These are phyloP conservation scores for Mythimna impura DNA, from an alignment of 2,888 invertebrate genomes.

Conservation along the genomic window DNA sequence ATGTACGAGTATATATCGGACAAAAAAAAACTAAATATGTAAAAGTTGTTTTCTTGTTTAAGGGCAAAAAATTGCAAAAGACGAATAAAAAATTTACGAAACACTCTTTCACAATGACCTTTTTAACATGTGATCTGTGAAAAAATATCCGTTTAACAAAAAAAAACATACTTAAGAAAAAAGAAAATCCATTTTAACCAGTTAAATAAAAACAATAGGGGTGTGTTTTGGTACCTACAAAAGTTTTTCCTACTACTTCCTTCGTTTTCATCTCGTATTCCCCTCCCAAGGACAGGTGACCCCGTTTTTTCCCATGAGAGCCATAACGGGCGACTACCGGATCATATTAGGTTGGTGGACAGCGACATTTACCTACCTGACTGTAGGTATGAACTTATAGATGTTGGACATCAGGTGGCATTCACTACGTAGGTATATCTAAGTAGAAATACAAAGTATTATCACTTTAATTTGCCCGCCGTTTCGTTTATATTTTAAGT, in stretches of 20 bases:
- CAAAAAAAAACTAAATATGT: conserved; percentile 38
- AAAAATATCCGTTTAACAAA: not conserved
- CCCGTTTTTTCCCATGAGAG: conserved; percentile 51
- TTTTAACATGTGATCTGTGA: not conserved
- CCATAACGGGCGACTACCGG: conserved; percentile 29
- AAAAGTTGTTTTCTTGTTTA: conserved; percentile 38
- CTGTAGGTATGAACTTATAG: not conserved
- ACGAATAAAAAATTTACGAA: conserved; percentile 22
- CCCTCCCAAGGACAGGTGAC: conserved; percentile 35
- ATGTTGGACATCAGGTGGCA: conserved; percentile 26
- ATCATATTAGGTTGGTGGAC: conserved; percentile 47
- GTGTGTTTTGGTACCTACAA: conserved; percentile 12
- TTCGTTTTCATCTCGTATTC: conserved; percentile 42
- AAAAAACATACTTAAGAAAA: not conserved
- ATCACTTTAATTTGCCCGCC: not conserved
- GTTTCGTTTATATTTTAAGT: not conserved
- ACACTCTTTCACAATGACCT: conserved; percentile 20
- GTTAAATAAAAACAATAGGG: conserved; percentile 12
- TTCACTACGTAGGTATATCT: not conserved
- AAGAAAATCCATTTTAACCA: conserved; percentile 3
- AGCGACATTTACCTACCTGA: conserved; percentile 20
- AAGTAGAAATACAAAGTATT: not conserved
- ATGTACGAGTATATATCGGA: not conserved
- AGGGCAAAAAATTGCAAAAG: conserved; percentile 19
- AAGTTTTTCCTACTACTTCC: conserved; percentile 22